A percentile compares a stretch with the other conserved stretches of the same genome.
These are phyloP conservation scores for Cygnus olor DNA, from an alignment of 2,797 vertebrate genomes.

Conservation along the genomic window DNA sequence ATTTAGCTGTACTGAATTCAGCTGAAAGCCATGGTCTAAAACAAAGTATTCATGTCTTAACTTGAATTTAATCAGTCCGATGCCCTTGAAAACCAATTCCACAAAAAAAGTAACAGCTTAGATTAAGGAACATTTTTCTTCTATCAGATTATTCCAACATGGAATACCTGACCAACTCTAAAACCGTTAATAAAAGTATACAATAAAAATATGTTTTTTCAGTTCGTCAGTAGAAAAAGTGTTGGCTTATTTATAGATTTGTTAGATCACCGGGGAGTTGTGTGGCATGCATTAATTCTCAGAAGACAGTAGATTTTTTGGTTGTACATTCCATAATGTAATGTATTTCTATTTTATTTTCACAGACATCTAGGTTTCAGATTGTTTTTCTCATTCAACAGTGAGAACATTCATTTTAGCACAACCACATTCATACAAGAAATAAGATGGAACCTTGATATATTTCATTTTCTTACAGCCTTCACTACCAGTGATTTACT, in stretches of 20 bases:
- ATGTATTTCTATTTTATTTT: neutral
- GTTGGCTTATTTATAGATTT: neutral
- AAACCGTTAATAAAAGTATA: neutral
- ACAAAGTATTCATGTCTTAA: neutral
- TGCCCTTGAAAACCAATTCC: neutral
- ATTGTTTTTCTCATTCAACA: slow-evolving; percentile 26
- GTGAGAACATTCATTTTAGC: slow-evolving; percentile 1
- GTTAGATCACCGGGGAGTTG: neutral
- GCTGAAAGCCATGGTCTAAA: neutral
- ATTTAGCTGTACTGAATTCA: neutral
- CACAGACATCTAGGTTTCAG: neutral
- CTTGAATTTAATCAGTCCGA: neutral
- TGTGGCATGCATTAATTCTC: neutral
- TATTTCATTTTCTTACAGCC: slow-evolving; percentile 12
- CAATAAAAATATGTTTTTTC: neutral
- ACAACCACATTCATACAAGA: neutral
- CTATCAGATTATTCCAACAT: neutral
- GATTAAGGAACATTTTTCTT: neutral
- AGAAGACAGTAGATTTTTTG: neutral
- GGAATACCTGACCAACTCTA: neutral
- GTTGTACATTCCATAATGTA: neutral
- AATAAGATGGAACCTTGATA: neutral
- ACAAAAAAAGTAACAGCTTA: neutral
- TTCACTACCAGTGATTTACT: neutral
- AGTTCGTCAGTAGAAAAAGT: neutral